Evolutionary conservation across 2,797 vertebrate species (phyloP).

Genomic region (Pseudocheirus occidentalis): DNA sequence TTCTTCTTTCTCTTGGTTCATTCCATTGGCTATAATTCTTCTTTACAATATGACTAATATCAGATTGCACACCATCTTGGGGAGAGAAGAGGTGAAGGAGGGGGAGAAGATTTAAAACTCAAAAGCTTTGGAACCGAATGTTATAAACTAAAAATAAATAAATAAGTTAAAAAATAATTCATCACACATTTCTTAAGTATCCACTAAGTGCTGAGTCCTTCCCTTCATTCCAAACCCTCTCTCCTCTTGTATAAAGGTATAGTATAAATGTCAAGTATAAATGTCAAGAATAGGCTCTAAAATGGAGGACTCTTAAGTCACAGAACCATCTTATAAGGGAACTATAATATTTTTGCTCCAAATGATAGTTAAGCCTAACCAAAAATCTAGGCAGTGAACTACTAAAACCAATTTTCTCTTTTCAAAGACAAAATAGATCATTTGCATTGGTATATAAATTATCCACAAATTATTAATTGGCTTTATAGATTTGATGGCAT

Average conservation of each 20-base stretch:
- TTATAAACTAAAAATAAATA: too few relatives aligned
- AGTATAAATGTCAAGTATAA: too few relatives aligned
- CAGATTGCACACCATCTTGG: too few relatives aligned
- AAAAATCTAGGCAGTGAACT: neutral
- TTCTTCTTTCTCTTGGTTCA: too few relatives aligned
- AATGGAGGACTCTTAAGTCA: constrained; percentile 18
- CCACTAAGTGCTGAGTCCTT: neutral
- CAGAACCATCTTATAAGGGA: constrained; percentile 19
- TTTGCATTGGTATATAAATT: constrained; percentile 35
- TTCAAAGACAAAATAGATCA: constrained; percentile 34
- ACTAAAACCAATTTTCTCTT: constrained; percentile 33
- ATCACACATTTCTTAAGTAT: neutral
- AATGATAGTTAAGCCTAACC: constrained; percentile 48
- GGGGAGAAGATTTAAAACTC: too few relatives aligned
- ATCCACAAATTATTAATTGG: neutral
- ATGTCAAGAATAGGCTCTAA: neutral
- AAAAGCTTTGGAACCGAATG: too few relatives aligned
- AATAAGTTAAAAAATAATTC: neutral
- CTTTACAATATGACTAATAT: too few relatives aligned
- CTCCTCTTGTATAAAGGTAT: too few relatives aligned
- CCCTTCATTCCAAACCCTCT: neutral
- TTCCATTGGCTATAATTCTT: too few relatives aligned
- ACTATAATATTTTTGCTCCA: neutral
- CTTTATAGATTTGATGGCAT: neutral
- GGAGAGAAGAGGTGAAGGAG: too few relatives aligned